Base-by-base conservation (phyloP, 2,888 invertebrate species). In the Baccha elongata region DNA sequence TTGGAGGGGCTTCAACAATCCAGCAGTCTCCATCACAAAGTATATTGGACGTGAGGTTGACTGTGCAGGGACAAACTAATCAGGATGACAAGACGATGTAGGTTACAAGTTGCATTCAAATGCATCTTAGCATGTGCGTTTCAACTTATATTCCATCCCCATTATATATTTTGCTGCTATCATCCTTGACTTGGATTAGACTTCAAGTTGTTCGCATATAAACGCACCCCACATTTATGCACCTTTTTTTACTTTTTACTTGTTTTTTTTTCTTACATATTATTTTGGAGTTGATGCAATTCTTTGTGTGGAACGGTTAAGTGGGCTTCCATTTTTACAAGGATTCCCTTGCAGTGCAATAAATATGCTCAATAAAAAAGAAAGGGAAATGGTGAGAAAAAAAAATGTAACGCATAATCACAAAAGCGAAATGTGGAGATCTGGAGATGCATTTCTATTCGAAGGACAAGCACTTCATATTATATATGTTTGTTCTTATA, bases 61-160 rank as follows among this genome's bases (percentile, higher is more conserved):
- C 69, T 71, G 46, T 37, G 60, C 29, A 32, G 71, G 40, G 29
- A 71, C 60, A 71, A 76, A 76, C 81, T 76, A 76, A 81, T 81
- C 74, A 69, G 44, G 37, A 75, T 81, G 58, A 75, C 71, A 71
- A 76, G 75, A 81, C 76, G 65, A 83, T 83, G 78, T 83, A 83
- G 83, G 83, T 78, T 83, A 83, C 78, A 78, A 78, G 72, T 72
- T 72, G 83, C 68, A 76, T 81, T 81, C 58, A 69, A 76, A 81
- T 76, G 60, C 76, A 81, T 76, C 65, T 81, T 53, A 67, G 46
- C 40, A 58, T 64, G 26, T 67, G 67, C 81, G 65, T 69, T 71
- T 52, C 64, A 58, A 21, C 35, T 13, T 11, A 13, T 40, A 8
- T 26, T 11, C 7, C 46, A 35, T 32, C 29, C n/a, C 11, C 19